Conservation (phyloP, 1,140 invertebrate species). For the Xylocopa sonorina region DNA sequence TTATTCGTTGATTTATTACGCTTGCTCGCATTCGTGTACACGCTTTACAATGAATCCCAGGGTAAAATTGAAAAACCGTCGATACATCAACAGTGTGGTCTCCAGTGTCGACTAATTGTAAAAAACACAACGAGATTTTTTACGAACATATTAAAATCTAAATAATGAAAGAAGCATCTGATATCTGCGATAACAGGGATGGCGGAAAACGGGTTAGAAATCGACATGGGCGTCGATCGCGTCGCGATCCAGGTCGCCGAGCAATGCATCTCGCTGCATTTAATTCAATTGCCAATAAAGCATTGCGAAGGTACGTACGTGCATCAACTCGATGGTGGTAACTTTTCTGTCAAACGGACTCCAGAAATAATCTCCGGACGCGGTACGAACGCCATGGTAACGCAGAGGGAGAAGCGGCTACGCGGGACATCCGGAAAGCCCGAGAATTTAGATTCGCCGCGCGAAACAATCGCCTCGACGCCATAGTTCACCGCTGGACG, state of each 20-base stretch:
- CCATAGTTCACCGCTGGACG: neutral
- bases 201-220: neutral
- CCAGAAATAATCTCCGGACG: neutral
- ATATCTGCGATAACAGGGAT: too few species aligned
- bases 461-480: too few species aligned
- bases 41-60: neutral
- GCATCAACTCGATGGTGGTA: neutral
- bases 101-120: too few species aligned
- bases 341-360: neutral
- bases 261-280: slow-evolving; percentile 1
- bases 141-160: too few species aligned
- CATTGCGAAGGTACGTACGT: neutral
- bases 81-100: too few species aligned
- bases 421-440: too few species aligned
- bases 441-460: too few species aligned
- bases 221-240: slow-evolving; percentile 1
- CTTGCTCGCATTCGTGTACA: neutral
- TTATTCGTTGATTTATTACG: too few species aligned
- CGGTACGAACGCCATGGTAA: too few species aligned
- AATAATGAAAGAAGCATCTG: too few species aligned
- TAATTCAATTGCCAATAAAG: slow-evolving; percentile 28
- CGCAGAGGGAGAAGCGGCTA: too few species aligned
- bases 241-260: neutral
- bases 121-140: too few species aligned
- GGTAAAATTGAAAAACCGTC: neutral